phyloP scores from a whole-genome alignment of 2,888 invertebrate genomes.

The Xestoiulus laeticollis region DNA sequence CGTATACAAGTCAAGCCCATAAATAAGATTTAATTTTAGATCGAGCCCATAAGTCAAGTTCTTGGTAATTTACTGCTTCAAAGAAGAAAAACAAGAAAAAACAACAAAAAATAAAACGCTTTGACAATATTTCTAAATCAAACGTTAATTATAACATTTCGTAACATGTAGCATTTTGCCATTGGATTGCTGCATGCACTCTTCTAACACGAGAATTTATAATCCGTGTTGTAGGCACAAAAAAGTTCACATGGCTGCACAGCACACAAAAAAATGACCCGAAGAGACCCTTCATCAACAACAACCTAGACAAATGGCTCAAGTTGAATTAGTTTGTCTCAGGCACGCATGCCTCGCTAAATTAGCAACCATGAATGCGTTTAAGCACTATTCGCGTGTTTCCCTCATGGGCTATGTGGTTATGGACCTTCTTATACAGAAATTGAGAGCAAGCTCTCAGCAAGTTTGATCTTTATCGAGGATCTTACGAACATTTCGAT shows the following conservation, averaged over 20 bases:
- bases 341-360: neutral
- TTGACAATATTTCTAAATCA: constrained; percentile 34
- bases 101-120: neutral
- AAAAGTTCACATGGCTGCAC: neutral
- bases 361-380: constrained; percentile 34
- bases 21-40: constrained; percentile 2
- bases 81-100: neutral
- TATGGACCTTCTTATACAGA: neutral
- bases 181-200: neutral
- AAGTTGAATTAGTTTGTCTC: constrained; percentile 9
- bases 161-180: neutral
- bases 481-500: neutral
- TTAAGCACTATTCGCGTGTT: neutral
- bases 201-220: constrained; percentile 17
- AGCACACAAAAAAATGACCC: neutral
- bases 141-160: constrained; percentile 19
- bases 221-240: neutral
- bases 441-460: constrained; percentile 10
- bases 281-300: neutral
- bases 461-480: constrained; percentile 13
- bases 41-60: constrained; percentile 16
- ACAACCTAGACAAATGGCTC: constrained; percentile 1
- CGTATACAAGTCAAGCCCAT: neutral
- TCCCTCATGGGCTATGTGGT: constrained; percentile 6
- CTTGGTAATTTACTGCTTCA: neutral